These are phyloP conservation scores for Athripsodes cinereus DNA, from an alignment of 2,888 invertebrate species.

Conservation along the genomic window DNA sequence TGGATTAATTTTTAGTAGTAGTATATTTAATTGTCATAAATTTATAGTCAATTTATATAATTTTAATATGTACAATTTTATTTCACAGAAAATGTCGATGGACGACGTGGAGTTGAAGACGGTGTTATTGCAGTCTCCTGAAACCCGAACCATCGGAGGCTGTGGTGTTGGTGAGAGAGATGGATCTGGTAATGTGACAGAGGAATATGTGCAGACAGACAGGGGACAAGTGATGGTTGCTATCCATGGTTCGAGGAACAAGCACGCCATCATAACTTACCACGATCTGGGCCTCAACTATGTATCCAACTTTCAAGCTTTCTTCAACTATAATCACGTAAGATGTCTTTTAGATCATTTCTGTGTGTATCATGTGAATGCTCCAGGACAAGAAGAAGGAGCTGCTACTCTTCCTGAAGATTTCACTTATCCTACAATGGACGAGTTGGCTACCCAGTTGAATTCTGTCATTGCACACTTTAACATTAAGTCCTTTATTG, in stretches of 20 bases:
- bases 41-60: too few relatives aligned
- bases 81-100: slow-evolving; percentile 10
- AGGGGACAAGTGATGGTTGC: slow-evolving; percentile 89
- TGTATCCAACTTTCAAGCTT: slow-evolving; percentile 89
- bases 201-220: slow-evolving; percentile 82
- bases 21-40: too few relatives aligned
- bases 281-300: slow-evolving; percentile 99
- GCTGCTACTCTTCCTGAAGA: slow-evolving; percentile 86
- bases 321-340: slow-evolving; percentile 92
- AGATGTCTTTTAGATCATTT: slow-evolving; percentile 84
- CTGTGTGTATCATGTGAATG: slow-evolving; percentile 97
- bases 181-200: slow-evolving; percentile 46
- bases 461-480: slow-evolving; percentile 86
- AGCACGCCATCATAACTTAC: slow-evolving; percentile 93
- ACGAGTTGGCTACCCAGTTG: slow-evolving; percentile 87
- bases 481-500: slow-evolving; percentile 85
- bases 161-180: slow-evolving; percentile 41
- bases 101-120: slow-evolving; percentile 17
- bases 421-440: slow-evolving; percentile 95
- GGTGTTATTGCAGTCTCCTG: slow-evolving; percentile 45
- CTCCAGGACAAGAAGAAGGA: slow-evolving; percentile 97
- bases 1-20: too few relatives aligned
- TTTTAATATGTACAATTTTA: background rate
- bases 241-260: slow-evolving; percentile 86
- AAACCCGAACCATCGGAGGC: slow-evolving; percentile 7